Conservation (phyloP, 2,888 invertebrate species). For the Tinea pellionella region DNA sequence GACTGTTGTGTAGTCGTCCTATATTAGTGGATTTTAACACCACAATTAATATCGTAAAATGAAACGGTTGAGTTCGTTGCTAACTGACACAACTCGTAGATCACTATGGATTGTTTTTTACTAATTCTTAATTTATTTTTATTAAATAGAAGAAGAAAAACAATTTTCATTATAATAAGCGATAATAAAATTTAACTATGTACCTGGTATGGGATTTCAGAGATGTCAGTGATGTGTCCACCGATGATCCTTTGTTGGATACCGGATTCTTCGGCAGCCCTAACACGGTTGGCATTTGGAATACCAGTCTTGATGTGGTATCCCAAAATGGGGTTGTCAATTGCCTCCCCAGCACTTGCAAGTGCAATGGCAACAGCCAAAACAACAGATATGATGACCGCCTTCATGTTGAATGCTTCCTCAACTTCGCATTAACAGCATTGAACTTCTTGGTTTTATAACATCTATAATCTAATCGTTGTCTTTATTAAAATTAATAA, state of each 20-base stretch:
- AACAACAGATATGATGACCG: conserved; percentile 17
- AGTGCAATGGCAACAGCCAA: conserved; percentile 25
- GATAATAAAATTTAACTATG: neutral
- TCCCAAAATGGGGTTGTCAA: conserved; percentile 24
- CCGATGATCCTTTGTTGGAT: conserved; percentile 30
- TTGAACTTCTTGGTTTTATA: conserved; percentile 9
- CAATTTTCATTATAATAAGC: neutral
- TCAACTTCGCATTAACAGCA: neutral
- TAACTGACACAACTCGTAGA: too few relatives aligned
- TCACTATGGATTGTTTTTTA: too few relatives aligned
- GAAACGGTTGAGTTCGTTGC: too few relatives aligned
- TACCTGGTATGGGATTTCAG: conserved; percentile 40
- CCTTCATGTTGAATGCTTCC: conserved; percentile 20
- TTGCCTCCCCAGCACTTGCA: conserved; percentile 21
- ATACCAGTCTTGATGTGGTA: conserved; percentile 38
- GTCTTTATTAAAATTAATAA: conserved; percentile 3
- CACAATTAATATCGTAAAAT: too few relatives aligned
- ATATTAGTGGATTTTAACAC: too few relatives aligned
- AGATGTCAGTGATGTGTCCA: conserved; percentile 28
- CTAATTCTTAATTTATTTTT: too few relatives aligned
- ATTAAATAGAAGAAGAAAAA: too few relatives aligned
- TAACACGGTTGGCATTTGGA: conserved; percentile 29
- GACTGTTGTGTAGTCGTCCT: too few relatives aligned
- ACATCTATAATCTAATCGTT: conserved; percentile 1
- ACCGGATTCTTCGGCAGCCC: conserved; percentile 25